These are phyloP conservation scores for Sapayoa aenigma DNA, from an alignment of 2,113 vertebrate species.

Conservation along the genomic window DNA sequence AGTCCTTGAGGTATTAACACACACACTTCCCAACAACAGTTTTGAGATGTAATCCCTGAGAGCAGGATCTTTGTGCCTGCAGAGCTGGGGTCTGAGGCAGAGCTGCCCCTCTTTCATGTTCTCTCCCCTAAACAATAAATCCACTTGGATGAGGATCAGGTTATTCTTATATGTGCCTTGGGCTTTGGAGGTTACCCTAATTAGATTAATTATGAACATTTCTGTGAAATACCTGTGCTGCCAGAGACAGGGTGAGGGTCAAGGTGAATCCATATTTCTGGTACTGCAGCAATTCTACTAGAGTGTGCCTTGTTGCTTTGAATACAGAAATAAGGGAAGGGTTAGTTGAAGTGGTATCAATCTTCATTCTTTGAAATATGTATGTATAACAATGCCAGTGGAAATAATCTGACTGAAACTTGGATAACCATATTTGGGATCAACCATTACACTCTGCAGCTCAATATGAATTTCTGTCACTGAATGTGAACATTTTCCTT, in stretches of 20 bases:
- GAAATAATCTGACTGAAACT: not conserved
- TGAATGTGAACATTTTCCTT: not conserved
- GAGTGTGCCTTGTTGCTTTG: not conserved
- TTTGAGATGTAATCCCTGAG: not conserved
- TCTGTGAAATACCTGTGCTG: not conserved
- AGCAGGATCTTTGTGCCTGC: not conserved
- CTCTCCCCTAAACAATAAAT: not conserved
- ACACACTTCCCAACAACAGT: not conserved
- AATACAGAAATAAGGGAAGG: not conserved
- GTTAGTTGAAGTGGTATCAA: not conserved
- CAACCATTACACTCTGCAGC: not conserved
- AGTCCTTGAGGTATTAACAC: not conserved
- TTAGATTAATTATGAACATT: not conserved
- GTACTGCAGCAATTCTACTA: not conserved
- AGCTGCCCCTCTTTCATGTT: fast-evolving
- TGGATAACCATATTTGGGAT: not conserved
- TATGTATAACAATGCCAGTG: not conserved
- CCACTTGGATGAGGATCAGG: not conserved
- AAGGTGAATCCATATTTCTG: not conserved
- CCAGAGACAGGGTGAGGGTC: not conserved
- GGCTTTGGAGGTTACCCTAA: not conserved
- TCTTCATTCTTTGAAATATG: not conserved
- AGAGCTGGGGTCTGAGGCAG: not conserved
- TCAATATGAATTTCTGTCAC: not conserved
- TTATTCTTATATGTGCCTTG: not conserved